Base-by-base conservation (phyloP, 2,113 vertebrate species). In the Megaptera novaeangliae region DNA sequence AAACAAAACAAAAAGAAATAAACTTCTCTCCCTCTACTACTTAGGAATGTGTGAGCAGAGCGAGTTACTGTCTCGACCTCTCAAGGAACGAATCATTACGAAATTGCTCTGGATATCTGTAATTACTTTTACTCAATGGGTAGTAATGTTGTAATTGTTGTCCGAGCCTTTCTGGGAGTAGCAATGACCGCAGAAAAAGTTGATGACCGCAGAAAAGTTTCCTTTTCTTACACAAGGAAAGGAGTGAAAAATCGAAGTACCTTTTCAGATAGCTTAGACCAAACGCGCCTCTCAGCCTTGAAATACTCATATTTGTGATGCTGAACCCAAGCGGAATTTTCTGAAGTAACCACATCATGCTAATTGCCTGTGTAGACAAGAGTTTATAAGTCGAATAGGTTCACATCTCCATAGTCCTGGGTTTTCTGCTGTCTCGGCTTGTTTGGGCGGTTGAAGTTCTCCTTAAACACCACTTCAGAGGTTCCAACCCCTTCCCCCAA, bases 281-380 rank as follows among this genome's bases (percentile, higher is more conserved):
- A 2, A n/a, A 75, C 52, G 14, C 9, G 8, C 21, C 55, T 59
- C 41, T 25, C 29, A 59, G 31, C 29, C 52, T 1, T 1, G 46
- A 57, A 25, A 25, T 0, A 39, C 14, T 75, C 39, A 1, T 6
- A 36, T 31, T 44, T 0, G 14, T 13, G 29, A 52, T 2, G 11
- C 34, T 31, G 78, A n/a, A 14, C 2, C 0, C 57, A 6, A n/a
- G 25, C 0, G 0, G 7, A 41, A 2, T 34, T 74, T 80, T 63
- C 74, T 57, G 84, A 6, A 84, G 41, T 21, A 68, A 78, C 36
- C 36, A 7, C 20, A 20, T n/a, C 1, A 3, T 18, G 14, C 34
- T 49, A 52, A 68, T 25, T 36, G 82, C 49, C 39, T 31, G 41
- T 15, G 72, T 25, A 55, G 59, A 96, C 29, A 39, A n/a, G 10